Base-by-base conservation (phyloP, 2,113 vertebrate genomes). In the Oreochromis spilurus region DNA sequence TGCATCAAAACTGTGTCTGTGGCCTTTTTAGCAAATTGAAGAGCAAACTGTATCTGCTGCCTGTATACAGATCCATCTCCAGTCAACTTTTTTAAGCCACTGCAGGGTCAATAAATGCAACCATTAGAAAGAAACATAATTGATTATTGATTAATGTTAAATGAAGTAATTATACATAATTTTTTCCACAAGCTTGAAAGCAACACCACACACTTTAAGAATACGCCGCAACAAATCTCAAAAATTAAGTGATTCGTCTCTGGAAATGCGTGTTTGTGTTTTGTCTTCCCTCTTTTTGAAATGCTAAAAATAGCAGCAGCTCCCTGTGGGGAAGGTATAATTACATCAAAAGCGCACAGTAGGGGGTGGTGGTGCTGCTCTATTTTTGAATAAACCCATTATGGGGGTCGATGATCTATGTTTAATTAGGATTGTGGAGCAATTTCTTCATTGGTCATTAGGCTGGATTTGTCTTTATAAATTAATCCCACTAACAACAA, bases 291-390 rank as follows among this genome's bases (percentile, higher is more conserved):
- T 81, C 45, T 55, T 82, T 60, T 52, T 40, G 14, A 87, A 72
- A 31, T 40, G 40, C 80, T 84, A 87, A 83, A 94, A 89, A 93
- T 92, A 93, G 65, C 53, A 91, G 79, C 58, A 6, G 14, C 43
- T 83, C 85, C 81, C 90, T 75, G 24, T 58, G 88, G 87, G 67
- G 79, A 83, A 85, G 53, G 89, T 93, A 92, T 92, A 92, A 95
- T 95, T 94, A 94, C 77, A 91, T 92, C 84, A 88, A 89, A 88
- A 10, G 36, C 24, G 60, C 85, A 82, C n/a, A 92, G 62, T 48
- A 11, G 70, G 43, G 43, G 43, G 82, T 21, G 83, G 84, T 52
- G 72, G 84, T 79, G 83, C 84, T 79, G 84, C 65, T 94, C 83
- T 67, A 89, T 92, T 93, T 93, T 80, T 82, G 40, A 78, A 67